phyloP scores from a whole-genome alignment of 2,113 vertebrate genomes.

The Rhineura floridana region DNA sequence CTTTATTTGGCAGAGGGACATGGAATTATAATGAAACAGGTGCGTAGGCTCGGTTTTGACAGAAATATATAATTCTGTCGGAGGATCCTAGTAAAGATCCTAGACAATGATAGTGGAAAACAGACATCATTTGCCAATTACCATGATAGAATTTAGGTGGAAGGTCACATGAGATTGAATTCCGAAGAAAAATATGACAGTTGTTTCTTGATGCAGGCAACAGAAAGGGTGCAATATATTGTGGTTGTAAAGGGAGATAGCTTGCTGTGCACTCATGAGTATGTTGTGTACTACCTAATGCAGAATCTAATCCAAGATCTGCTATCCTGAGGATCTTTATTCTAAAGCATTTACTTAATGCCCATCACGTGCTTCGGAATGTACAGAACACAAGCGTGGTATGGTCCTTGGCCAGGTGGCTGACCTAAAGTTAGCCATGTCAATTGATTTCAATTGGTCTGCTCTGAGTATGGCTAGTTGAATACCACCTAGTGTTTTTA shows the following conservation, averaged over 20 bases:
- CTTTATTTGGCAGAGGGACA: slow-evolving; percentile 60
- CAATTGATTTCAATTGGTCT: no score
- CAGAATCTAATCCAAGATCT: neutral
- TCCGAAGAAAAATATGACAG: neutral
- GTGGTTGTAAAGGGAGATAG: neutral
- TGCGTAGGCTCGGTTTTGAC: slow-evolving; percentile 15
- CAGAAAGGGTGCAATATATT: neutral
- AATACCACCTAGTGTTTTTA: no score
- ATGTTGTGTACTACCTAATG: neutral
- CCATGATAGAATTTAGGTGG: slow-evolving; percentile 20
- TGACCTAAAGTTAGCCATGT: no score
- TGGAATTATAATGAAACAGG: slow-evolving; percentile 45
- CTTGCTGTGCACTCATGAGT: neutral
- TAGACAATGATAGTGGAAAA: slow-evolving; percentile 29
- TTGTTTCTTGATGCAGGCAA: neutral
- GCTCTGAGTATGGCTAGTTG: no score
- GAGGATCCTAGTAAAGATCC: slow-evolving; percentile 42
- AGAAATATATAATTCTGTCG: slow-evolving; percentile 33
- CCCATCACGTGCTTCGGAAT: neutral
- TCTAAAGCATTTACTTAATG: neutral
- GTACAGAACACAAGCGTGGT: neutral
- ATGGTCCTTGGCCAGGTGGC: neutral
- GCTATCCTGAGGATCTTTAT: neutral
- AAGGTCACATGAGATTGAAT: neutral
- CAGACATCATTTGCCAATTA: neutral